Conservation (phyloP, 2,113 vertebrate species). For the Oryzias celebensis region DNA sequence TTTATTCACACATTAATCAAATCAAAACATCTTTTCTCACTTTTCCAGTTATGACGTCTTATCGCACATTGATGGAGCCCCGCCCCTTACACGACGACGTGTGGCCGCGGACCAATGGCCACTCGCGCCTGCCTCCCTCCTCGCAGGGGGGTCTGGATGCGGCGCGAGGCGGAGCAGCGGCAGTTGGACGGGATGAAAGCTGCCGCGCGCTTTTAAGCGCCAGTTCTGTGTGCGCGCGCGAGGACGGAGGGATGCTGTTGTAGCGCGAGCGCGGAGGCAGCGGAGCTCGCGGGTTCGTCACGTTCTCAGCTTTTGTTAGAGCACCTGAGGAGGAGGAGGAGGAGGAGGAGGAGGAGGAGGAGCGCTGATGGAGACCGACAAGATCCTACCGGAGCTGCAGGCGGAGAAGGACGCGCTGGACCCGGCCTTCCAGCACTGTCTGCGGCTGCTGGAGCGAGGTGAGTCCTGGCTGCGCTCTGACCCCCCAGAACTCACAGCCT, state of each 20-base stretch:
- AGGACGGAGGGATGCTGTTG: constrained; percentile 50
- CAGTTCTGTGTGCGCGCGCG: neutral
- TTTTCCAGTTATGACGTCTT: no score
- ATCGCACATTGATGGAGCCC: no score
- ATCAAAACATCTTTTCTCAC: no score
- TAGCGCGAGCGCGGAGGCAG: constrained; percentile 45
- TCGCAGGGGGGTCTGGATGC: constrained; percentile 14
- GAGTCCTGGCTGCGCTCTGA: constrained; percentile 43
- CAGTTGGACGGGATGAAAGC: constrained; percentile 61
- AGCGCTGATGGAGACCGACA: constrained; percentile 80
- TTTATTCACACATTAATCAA: no score
- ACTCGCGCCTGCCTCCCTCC: no score
- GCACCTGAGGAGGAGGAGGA: constrained; percentile 36
- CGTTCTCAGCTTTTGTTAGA: constrained; percentile 1
- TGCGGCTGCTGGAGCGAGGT: constrained; percentile 94
- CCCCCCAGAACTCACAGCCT: no score
- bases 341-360: constrained; percentile 12
- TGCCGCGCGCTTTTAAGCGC: constrained; percentile 23
- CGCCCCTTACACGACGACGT: no score
- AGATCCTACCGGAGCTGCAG: constrained; percentile 96
- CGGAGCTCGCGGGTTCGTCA: constrained; percentile 11
- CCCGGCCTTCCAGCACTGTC: constrained; percentile 90
- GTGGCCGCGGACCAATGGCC: no score
- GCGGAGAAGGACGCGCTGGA: constrained; percentile 97
- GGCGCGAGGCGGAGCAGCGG: constrained; percentile 33